A percentile compares a stretch with the other conserved stretches of the same genome.
Evolutionary conservation across 2,888 invertebrate species (phyloP).

Genomic region (Zhuqinia jingwanae): DNA sequence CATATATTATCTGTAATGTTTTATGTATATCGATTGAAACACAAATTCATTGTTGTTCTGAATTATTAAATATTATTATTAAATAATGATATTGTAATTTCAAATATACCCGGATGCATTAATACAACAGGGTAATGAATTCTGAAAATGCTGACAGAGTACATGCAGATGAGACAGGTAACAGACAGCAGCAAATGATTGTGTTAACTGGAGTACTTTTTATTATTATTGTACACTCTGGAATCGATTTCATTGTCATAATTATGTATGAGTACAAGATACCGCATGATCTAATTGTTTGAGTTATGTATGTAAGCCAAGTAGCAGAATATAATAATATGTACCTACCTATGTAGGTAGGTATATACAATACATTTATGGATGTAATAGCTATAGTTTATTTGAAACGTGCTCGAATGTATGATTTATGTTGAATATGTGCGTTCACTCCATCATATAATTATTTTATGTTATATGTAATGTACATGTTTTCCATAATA

Average conservation of each 20-base stretch:
- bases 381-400: no score
- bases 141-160: neutral
- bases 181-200: neutral
- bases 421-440: no score
- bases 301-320: neutral
- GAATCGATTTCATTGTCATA: conserved; percentile 17
- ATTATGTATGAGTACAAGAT: conserved; percentile 21
- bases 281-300: neutral
- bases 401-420: no score
- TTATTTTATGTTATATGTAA: no score
- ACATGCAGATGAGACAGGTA: conserved; percentile 21
- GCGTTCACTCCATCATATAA: no score
- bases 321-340: neutral
- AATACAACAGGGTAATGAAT: no score
- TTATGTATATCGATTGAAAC: no score
- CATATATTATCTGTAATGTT: no score
- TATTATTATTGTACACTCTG: neutral
- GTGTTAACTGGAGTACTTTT: neutral
- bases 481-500: no score
- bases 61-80: no score
- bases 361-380: neutral
- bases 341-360: neutral
- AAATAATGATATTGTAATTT: neutral
- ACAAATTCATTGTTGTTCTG: no score
- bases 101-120: neutral